phyloP scores from a whole-genome alignment of 2,888 invertebrate genomes.

The Autographa gamma region DNA sequence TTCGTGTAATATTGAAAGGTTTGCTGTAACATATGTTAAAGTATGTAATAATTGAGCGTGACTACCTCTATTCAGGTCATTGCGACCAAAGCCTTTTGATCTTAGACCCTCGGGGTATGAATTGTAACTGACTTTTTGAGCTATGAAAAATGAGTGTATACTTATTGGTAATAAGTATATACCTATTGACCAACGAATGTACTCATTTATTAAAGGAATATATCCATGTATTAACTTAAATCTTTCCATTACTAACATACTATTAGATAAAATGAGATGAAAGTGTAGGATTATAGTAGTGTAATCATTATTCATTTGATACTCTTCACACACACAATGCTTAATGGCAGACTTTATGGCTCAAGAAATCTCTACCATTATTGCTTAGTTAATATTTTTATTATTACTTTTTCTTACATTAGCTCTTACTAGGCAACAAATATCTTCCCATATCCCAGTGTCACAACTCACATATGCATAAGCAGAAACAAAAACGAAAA shows the following conservation, averaged over 20 bases:
- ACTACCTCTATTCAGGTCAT: constrained; percentile 1
- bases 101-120: neutral
- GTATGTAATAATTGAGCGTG: constrained; percentile 2
- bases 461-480: constrained; percentile 46
- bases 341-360: no score
- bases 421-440: neutral
- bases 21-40: constrained; percentile 6
- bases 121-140: neutral
- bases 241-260: no score
- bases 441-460: constrained; percentile 31
- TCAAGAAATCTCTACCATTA: no score
- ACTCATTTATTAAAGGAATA: no score
- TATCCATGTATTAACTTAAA: no score
- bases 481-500: constrained; percentile 58
- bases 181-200: no score
- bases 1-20: constrained; percentile 21
- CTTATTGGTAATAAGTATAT: no score
- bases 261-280: no score
- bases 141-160: neutral
- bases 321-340: no score
- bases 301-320: no score
- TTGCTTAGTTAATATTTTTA: no score
- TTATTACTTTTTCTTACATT: neutral
- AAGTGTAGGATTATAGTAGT: no score
- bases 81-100: constrained; percentile 5